Conservation (phyloP, 2,113 vertebrate genomes). For the Phaethon lepturus region DNA sequence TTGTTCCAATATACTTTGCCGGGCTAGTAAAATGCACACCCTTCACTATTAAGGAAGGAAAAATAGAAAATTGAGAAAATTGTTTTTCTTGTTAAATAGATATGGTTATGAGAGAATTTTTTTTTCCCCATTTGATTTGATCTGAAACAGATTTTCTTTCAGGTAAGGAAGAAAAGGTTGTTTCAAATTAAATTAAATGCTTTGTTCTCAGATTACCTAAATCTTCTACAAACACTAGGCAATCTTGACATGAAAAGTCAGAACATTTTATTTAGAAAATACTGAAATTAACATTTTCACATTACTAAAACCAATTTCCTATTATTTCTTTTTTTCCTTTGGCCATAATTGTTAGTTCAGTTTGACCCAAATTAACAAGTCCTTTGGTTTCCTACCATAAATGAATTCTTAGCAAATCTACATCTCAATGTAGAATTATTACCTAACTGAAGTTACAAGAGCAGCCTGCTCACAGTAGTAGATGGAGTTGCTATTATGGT, state of each 20-base stretch:
- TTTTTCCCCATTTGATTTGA: neutral
- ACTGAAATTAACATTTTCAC: neutral
- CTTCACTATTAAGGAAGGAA: neutral
- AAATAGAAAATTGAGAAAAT: neutral
- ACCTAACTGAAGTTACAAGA: neutral
- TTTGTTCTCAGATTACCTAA: neutral
- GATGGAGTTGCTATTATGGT: neutral
- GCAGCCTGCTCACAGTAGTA: neutral
- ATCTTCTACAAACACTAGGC: neutral
- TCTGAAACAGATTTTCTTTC: neutral
- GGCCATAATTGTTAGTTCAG: neutral
- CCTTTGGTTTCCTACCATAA: neutral
- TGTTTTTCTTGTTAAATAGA: neutral
- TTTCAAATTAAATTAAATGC: neutral
- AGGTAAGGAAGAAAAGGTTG: neutral
- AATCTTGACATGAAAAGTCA: neutral
- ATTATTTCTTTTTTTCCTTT: neutral
- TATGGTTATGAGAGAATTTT: neutral
- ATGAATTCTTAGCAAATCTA: neutral
- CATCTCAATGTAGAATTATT: neutral
- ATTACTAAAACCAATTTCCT: neutral
- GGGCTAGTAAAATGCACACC: neutral
- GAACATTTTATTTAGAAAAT: neutral
- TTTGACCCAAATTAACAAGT: neutral
- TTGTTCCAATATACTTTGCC: neutral